Evolutionary conservation across 2,113 vertebrate species (phyloP).

Genomic region (Vulpes ferrilata): DNA sequence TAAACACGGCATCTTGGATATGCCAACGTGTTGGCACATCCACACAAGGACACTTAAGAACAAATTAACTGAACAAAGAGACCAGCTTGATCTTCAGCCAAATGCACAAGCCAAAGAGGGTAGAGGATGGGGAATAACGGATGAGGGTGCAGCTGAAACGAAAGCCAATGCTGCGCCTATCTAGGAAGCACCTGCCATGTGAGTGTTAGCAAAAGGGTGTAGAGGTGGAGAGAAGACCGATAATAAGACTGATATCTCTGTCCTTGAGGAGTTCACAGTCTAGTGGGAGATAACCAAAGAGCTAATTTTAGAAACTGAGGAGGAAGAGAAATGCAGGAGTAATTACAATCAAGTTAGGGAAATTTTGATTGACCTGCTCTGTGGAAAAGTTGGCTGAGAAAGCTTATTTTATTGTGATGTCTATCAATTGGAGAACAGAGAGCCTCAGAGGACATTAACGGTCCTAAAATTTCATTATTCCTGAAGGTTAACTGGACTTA

Average conservation of each 20-base stretch:
- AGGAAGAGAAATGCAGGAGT: not conserved
- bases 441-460: not conserved
- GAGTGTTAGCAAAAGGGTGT: not conserved
- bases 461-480: not conserved
- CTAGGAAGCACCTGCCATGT: not conserved
- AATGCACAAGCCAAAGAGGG: not conserved
- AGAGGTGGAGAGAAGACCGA: not conserved
- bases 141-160: not conserved
- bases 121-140: not conserved
- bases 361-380: not conserved
- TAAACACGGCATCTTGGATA: not conserved
- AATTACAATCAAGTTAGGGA: not conserved
- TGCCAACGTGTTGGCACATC: not conserved
- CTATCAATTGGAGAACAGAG: not conserved
- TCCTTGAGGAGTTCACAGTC: not conserved
- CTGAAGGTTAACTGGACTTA: not conserved
- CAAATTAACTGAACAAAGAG: slow-evolving; percentile 43
- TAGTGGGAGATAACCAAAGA: not conserved
- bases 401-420: not conserved
- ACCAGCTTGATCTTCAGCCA: not conserved
- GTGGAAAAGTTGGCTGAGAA: not conserved
- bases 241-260: not conserved
- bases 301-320: not conserved
- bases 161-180: not conserved
- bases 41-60: not conserved